Base-by-base conservation (phyloP, 2,113 vertebrate species). In the Crotalus horridus region DNA sequence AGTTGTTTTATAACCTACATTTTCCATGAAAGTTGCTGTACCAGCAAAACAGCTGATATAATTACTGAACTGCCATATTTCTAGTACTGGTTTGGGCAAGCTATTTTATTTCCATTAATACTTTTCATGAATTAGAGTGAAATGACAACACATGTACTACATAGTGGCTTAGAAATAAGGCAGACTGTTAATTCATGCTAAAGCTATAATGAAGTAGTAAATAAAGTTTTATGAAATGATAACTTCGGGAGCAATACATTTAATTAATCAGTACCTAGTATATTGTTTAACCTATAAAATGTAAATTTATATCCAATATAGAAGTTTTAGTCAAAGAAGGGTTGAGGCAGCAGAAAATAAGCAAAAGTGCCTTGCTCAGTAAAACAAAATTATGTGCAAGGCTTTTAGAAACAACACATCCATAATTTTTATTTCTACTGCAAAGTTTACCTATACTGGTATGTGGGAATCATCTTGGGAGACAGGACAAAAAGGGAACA, bases 291-390 rank as follows among this genome's bases (percentile, higher is more conserved):
- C 87, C 91, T 93, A 87, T 90, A 94, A 95, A 96, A 87, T 55
- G 90, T 91, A 89, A 93, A 92, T 26, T 61, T 54, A 59, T 89
- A 74, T 89, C 85, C 91, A 94, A 46, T 92, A 95, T 29, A 95
- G 81, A 15, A 55, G 92, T 92, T 95, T 93, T 81, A 93, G 93
- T 95, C 89, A 43, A 21, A 33, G 92, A 96, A 95, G 89, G 56
- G 94, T 94, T 94, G 93, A 93, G 26, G 56, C 26, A 90, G 93
- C 88, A 94, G 12, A 56, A 96, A 94, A 93, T 85, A 95, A 89
- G 88, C 64, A 94, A 91, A 17, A 43, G 94, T 53, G 39, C 92
- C 59, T 33, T 48, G 87, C 13, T 26, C 4, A 94, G 89, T 91
- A 94, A 95, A 95, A 94, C 9, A 26, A 92, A 95, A 91, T 94